phyloP scores from a whole-genome alignment of 1,140 invertebrate species.

The Orussus abietinus region DNA sequence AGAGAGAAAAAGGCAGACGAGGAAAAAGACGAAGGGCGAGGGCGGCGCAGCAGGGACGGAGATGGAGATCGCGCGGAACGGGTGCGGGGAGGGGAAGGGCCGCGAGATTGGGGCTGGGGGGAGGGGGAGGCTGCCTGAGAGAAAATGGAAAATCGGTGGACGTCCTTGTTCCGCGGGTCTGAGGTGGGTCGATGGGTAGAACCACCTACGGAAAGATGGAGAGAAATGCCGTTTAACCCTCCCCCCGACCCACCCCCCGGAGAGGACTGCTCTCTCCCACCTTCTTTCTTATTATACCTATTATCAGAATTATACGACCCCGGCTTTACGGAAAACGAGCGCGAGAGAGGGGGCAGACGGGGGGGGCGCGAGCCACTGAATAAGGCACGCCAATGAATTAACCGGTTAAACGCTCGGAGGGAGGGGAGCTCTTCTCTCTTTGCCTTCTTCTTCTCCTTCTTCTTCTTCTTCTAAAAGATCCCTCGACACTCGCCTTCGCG shows the following conservation, averaged over 20 bases:
- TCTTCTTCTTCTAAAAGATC: conserved; percentile 1
- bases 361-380: conserved; percentile 3
- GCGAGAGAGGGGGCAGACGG: conserved; percentile 9
- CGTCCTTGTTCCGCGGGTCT: conserved; percentile 6
- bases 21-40: conserved; percentile 7
- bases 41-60: conserved; percentile 11
- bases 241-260: conserved; percentile 10
- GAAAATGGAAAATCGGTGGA: conserved; percentile 31
- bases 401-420: conserved; percentile 23
- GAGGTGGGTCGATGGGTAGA: conserved; percentile 10
- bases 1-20: conserved; percentile 7
- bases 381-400: conserved; percentile 22
- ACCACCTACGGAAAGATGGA: conserved; percentile 17
- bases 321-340: conserved; percentile 12
- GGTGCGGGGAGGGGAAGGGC: background rate
- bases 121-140: too few species aligned
- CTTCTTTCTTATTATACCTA: conserved; percentile 14
- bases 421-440: background rate
- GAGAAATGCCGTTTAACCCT: conserved; percentile 23
- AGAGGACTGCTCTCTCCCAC: conserved; percentile 11
- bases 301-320: conserved; percentile 21
- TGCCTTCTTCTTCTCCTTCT: conserved; percentile 2
- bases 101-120: too few species aligned
- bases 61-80: conserved; percentile 13
- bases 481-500: conserved; percentile 18